Conservation (phyloP, 2,113 vertebrate species). For the Larimichthys polyactis region DNA sequence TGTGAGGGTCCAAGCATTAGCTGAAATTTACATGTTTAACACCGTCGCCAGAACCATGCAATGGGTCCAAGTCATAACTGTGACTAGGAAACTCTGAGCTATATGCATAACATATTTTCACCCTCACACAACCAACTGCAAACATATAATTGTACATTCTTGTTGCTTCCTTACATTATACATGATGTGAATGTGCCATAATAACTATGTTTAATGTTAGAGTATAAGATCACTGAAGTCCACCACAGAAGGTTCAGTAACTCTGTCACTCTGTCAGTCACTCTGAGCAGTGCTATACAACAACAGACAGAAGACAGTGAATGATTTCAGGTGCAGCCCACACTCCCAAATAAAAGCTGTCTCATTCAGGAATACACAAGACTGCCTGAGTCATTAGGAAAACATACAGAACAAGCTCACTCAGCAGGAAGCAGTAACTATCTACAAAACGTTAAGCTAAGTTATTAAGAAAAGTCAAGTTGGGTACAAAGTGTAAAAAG, state of each 20-base stretch:
- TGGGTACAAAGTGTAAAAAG: slow-evolving; percentile 65
- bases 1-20: not conserved
- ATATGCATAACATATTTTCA: not conserved
- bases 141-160: not conserved
- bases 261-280: not conserved
- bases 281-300: slow-evolving; percentile 24
- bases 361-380: not conserved
- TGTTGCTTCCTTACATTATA: not conserved
- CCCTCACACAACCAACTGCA: not conserved
- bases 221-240: not conserved
- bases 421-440: slow-evolving; percentile 30
- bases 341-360: not conserved
- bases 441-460: slow-evolving; percentile 46
- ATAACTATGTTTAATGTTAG: not conserved
- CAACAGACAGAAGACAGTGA: slow-evolving; percentile 8
- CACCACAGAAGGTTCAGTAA: not conserved
- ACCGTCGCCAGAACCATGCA: too few relatives aligned
- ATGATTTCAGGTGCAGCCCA: not conserved
- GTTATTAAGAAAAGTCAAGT: slow-evolving; percentile 57
- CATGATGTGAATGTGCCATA: not conserved
- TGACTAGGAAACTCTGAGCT: not conserved
- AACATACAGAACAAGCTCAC: slow-evolving; percentile 6
- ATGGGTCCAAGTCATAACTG: not conserved
- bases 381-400: not conserved
- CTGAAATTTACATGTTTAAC: not conserved